phyloP scores from a whole-genome alignment of 2,888 invertebrate species.

The Drosophila phalerata region DNA sequence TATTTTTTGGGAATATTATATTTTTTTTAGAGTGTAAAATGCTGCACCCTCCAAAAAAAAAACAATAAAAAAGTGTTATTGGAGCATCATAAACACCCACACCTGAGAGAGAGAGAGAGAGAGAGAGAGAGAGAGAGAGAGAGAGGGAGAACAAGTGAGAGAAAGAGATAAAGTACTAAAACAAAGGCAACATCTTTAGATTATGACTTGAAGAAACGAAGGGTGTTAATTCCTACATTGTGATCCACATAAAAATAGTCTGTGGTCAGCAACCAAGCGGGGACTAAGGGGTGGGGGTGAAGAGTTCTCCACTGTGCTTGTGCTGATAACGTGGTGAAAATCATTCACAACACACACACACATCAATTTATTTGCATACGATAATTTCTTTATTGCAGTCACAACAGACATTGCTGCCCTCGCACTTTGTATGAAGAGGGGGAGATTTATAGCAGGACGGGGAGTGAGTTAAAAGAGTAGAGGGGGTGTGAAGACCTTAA shows the following conservation, averaged over 20 bases:
- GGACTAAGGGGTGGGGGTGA: neutral
- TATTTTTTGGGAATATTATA: neutral
- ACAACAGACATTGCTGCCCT: conserved; percentile 21
- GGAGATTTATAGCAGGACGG: conserved; percentile 1
- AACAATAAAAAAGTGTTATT: neutral
- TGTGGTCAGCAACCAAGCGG: conserved; percentile 30
- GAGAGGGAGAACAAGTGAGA: neutral
- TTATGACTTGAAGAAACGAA: conserved; percentile 26
- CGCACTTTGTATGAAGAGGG: conserved; percentile 4
- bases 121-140: neutral
- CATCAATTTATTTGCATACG: conserved; percentile 71
- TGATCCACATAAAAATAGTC: conserved; percentile 65
- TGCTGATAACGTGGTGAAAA: conserved; percentile 55
- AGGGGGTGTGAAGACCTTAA: neutral
- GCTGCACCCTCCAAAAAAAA: neutral
- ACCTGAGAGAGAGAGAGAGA: neutral
- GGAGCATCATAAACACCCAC: conserved; percentile 10
- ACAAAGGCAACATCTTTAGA: conserved; percentile 35
- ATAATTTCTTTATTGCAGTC: conserved; percentile 73
- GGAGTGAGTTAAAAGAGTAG: neutral
- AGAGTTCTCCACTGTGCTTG: conserved; percentile 36
- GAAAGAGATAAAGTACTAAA: conserved; percentile 1
- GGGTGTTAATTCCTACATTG: conserved; percentile 69
- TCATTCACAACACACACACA: conserved; percentile 34
- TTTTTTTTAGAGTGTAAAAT: neutral